A percentile compares a stretch with the other conserved stretches of the same genome.
These are phyloP conservation scores for Gopherus flavomarginatus DNA, from an alignment of 2,113 vertebrate species.

Conservation along the genomic window DNA sequence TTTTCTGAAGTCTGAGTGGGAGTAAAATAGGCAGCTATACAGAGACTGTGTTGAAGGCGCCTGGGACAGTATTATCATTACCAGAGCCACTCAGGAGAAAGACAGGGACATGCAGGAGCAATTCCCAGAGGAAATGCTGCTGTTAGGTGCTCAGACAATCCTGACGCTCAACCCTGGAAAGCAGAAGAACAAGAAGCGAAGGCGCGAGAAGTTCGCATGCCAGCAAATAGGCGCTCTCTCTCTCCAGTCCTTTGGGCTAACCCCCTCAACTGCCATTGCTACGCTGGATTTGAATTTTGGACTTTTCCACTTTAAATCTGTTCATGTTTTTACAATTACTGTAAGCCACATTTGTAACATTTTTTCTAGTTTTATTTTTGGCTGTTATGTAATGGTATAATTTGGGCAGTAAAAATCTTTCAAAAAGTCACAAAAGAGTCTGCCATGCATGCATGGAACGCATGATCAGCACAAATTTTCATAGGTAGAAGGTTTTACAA, in stretches of 20 bases:
- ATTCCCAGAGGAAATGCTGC: background rate
- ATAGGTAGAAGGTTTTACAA: background rate
- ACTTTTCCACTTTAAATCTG: background rate
- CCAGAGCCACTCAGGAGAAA: background rate
- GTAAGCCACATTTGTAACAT: background rate
- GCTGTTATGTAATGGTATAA: background rate
- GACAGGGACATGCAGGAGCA: background rate
- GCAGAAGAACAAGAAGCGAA: background rate
- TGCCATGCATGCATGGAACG: background rate
- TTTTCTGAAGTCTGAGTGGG: too few species aligned
- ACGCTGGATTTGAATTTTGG: background rate
- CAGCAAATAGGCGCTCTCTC: too few species aligned
- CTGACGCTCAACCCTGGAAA: background rate
- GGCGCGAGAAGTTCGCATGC: background rate
- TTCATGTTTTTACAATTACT: background rate
- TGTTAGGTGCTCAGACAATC: background rate
- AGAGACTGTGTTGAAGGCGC: too few species aligned
- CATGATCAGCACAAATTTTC: background rate
- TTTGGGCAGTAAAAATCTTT: background rate
- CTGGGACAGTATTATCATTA: background rate
- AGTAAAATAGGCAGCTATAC: too few species aligned
- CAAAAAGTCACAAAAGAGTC: background rate
- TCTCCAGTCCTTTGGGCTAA: background rate
- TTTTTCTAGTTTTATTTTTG: background rate
- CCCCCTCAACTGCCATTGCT: fast-evolving